Evolutionary conservation across 2,888 invertebrate species (phyloP), one percentile per base, ranked within the genome.

Genomic region (Deilephila elpenor): DNA sequence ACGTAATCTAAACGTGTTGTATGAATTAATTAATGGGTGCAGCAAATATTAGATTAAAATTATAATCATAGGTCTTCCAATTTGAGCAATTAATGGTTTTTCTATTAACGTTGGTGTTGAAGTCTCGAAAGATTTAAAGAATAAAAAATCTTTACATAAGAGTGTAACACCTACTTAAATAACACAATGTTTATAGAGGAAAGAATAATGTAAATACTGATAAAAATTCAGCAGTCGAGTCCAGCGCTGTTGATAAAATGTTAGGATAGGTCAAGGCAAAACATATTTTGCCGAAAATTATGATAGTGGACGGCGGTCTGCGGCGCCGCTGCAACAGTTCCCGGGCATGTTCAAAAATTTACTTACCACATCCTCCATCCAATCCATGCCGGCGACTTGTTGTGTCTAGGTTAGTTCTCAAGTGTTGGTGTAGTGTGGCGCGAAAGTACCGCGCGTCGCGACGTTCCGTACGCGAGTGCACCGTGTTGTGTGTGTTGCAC

Each of bases 281-380:
- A 83, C 81, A 78, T 60, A 83, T 84, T 80, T 76, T 74, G 78
- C 78, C 78, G 75, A 83, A 85, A 83, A 83, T 37, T 34, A 29
- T 74, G 25, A 61, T 32, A 11, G 37, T n/a, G 20, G 20, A 25
- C 19, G 5, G 5, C 32, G 20, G 20, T 37, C 17, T 29, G 20
- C 25, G 8, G 59, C 44, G 71, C 14, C 60, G 34, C 19, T 17
- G 20, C 60, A 44, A 37, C 25, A 25, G 37, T 32, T 20, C 5
- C 64, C 2, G 59, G 44, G 74, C 72, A 73, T 56, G 37, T 17
- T 53, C 7, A 67, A 70, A 84, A 86, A 76, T 74, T 82, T 91
- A 94, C 94, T 88, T 83, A 94, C 94, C 92, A 94, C 92, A 82
- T 94, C 92, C 80, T 90, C 91, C 90, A 94, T 93, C 94, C 94